Percentiles rank a stretch among this genome's conserved stretches.
Conservation (phyloP, 2,888 invertebrate species). For the Oxyscelio sp. region DNA sequence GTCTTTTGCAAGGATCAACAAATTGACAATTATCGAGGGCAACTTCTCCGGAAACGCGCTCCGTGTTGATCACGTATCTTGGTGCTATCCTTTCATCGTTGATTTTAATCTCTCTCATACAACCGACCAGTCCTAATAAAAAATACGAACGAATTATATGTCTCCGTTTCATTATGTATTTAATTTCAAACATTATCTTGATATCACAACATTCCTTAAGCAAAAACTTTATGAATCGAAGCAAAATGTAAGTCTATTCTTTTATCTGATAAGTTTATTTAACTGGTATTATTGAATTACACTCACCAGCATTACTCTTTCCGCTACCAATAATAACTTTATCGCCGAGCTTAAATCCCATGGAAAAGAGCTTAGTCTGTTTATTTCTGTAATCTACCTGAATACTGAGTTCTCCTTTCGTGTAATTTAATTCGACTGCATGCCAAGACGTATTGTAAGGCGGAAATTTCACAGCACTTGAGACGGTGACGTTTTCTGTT, state of each 20-base stretch:
- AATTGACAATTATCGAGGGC: slow-evolving; percentile 97
- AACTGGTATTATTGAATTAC: not conserved
- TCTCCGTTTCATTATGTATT: too few relatives aligned
- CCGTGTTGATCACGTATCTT: slow-evolving; percentile 93
- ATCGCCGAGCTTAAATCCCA: slow-evolving; percentile 92
- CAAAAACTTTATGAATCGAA: not conserved
- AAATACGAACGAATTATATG: too few relatives aligned
- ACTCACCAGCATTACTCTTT: slow-evolving; percentile 89
- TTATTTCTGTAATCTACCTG: slow-evolving; percentile 94
- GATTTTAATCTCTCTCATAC: slow-evolving; percentile 96
- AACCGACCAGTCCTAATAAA: slow-evolving; percentile 94
- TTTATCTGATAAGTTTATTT: slow-evolving; percentile 10
- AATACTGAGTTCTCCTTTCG: slow-evolving; percentile 92
- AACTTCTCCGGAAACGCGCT: slow-evolving; percentile 95
- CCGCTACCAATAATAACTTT: slow-evolving; percentile 95
- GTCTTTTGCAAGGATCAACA: slow-evolving; percentile 96
- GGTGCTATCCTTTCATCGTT: slow-evolving; percentile 95
- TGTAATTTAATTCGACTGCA: slow-evolving; percentile 93
- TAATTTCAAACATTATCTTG: not conserved
- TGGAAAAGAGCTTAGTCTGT: slow-evolving; percentile 91
- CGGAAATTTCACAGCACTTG: slow-evolving; percentile 95
- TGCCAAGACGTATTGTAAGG: slow-evolving; percentile 94
- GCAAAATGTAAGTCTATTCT: not conserved
- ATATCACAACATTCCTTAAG: not conserved
- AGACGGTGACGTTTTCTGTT: slow-evolving; percentile 93